These are phyloP conservation scores for Anableps anableps DNA, from an alignment of 2,797 vertebrate species.

Conservation along the genomic window DNA sequence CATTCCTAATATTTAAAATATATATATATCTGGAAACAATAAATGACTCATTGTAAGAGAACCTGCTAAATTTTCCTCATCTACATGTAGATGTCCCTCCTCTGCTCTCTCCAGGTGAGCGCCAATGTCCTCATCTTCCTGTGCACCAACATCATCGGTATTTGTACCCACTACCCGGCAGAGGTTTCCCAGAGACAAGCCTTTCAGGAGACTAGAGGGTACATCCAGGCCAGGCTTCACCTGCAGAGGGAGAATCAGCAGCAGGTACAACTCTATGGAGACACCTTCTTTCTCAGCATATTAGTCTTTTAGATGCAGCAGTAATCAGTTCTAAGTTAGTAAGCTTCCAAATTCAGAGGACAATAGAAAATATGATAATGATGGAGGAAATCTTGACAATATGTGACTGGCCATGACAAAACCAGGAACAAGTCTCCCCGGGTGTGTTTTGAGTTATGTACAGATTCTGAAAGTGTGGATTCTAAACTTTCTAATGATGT, in stretches of 20 bases:
- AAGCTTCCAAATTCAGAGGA: not conserved
- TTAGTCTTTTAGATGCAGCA: not conserved
- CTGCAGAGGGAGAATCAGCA: constrained; percentile 96
- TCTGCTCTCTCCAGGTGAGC: constrained; percentile 80
- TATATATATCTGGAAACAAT: too few relatives aligned
- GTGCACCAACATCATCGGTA: constrained; percentile 95
- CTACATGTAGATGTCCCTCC: not conserved
- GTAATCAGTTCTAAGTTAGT: not conserved
- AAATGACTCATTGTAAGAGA: not conserved
- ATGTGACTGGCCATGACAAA: too few relatives aligned
- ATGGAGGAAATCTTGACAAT: too few relatives aligned
- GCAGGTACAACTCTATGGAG: constrained; percentile 82
- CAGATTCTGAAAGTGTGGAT: not conserved
- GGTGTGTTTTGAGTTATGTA: not conserved
- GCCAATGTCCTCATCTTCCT: constrained; percentile 93
- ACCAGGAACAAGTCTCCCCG: not conserved
- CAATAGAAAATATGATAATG: not conserved
- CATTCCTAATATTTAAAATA: not conserved
- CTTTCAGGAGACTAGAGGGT: constrained; percentile 96
- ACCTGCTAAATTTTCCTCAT: not conserved
- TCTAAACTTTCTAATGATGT: not conserved
- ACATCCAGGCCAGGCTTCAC: constrained; percentile 95
- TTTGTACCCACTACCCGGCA: constrained; percentile 96
- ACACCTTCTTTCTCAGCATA: not conserved
- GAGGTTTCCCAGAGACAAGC: constrained; percentile 98